Conservation (phyloP, 2,888 invertebrate genomes). For the Diadegma fenestrale region DNA sequence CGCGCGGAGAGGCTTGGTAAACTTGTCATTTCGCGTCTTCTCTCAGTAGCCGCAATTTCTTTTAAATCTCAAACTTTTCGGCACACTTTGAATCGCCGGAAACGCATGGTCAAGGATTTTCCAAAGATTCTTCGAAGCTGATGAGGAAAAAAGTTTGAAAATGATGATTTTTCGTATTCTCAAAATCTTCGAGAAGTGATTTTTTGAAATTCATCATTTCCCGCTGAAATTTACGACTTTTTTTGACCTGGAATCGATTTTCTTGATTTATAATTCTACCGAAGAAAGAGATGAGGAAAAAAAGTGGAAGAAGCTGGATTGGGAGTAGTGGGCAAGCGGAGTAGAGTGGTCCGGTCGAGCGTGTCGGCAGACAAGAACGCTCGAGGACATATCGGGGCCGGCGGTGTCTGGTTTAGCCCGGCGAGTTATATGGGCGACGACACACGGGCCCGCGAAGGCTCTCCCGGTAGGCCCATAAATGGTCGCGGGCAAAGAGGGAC, state of each 20-base stretch:
- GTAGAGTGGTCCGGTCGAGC: constrained; percentile 32
- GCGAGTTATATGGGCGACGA: constrained; percentile 32
- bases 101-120: constrained; percentile 7
- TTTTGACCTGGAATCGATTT: neutral
- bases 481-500: constrained; percentile 63
- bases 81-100: neutral
- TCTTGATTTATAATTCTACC: neutral
- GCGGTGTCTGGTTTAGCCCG: constrained; percentile 30
- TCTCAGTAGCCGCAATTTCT: neutral
- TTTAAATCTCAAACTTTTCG: neutral
- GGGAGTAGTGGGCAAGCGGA: constrained; percentile 15
- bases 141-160: neutral
- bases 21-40: neutral
- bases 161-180: neutral
- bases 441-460: constrained; percentile 41
- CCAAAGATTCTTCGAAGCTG: no score
- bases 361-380: constrained; percentile 35
- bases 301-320: constrained; percentile 5
- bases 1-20: neutral
- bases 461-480: constrained; percentile 67
- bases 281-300: neutral
- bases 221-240: neutral
- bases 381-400: constrained; percentile 61
- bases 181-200: neutral
- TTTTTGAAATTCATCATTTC: neutral